phyloP scores from a whole-genome alignment of 2,113 vertebrate species.

The Platysteira castanea region DNA sequence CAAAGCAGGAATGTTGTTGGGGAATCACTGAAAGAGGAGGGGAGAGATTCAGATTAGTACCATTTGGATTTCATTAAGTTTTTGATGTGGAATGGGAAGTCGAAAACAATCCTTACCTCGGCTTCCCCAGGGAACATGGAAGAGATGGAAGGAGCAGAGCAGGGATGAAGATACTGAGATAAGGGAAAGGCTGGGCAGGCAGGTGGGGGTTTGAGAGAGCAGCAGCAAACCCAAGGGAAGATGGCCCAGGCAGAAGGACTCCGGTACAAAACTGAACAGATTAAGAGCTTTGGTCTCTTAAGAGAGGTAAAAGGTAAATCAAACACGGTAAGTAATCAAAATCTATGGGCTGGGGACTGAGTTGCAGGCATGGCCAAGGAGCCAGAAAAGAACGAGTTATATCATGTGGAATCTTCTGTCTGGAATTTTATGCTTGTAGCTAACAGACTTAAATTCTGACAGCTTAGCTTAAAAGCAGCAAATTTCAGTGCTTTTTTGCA shows the following conservation, averaged over 20 bases:
- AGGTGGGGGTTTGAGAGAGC: neutral
- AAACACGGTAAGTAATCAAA: neutral
- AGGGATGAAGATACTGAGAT: neutral
- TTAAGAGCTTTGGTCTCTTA: neutral
- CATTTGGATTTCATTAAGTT: neutral
- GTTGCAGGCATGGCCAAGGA: neutral
- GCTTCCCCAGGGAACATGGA: neutral
- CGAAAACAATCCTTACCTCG: neutral
- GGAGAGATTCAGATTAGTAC: neutral
- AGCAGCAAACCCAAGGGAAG: neutral
- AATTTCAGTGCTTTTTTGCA: neutral
- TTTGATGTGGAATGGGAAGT: neutral
- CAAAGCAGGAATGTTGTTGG: neutral
- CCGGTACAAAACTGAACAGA: rapidly evolving
- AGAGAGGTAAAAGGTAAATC: neutral
- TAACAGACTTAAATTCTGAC: neutral
- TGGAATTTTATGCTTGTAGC: neutral
- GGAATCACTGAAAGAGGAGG: neutral
- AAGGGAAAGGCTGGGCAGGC: neutral
- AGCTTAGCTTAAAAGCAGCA: neutral
- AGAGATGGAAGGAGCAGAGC: neutral
- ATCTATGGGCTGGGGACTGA: neutral
- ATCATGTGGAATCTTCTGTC: neutral
- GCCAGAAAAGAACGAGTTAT: neutral
- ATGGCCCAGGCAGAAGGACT: neutral